A percentile compares a stretch with the other conserved stretches of the same genome.
Evolutionary conservation across 1,140 invertebrate species (phyloP).

Genomic region (Venturia canescens): DNA sequence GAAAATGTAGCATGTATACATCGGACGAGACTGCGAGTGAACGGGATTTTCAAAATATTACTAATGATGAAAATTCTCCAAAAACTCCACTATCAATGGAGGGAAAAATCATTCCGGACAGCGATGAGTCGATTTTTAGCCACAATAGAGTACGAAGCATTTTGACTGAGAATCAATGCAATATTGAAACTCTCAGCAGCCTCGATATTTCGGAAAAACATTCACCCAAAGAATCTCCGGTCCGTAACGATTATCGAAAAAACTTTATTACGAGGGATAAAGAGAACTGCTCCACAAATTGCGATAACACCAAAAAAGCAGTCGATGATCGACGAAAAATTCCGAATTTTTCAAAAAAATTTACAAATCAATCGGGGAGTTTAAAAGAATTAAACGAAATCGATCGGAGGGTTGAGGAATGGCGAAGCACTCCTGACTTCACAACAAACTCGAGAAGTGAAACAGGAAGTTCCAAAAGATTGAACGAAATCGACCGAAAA

Average conservation of each 20-base stretch:
- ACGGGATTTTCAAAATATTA: not conserved
- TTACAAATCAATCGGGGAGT: not conserved
- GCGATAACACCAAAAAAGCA: not conserved
- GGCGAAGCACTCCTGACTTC: not conserved
- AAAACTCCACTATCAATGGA: constrained; percentile 1
- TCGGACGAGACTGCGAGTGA: constrained; percentile 54
- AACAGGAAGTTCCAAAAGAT: not conserved
- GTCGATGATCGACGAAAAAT: not conserved
- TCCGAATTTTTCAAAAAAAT: not conserved
- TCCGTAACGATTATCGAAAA: constrained; percentile 24
- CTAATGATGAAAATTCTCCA: not conserved
- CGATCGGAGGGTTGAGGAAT: constrained; percentile 12
- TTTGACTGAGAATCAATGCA: constrained; percentile 32
- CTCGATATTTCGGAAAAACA: not conserved
- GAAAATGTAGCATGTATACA: constrained; percentile 47
- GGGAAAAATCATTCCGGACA: not conserved
- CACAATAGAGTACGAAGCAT: not conserved
- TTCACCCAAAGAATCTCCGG: not conserved
- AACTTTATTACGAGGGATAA: not conserved
- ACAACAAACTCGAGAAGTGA: not conserved
- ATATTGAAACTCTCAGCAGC: constrained; percentile 34
- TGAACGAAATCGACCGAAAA: not conserved
- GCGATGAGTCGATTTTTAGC: not conserved
- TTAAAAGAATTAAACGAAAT: not conserved
- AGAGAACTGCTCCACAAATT: not conserved